Base-by-base conservation (phyloP, 2,113 vertebrate genomes). In the Hiodon alosoides region DNA sequence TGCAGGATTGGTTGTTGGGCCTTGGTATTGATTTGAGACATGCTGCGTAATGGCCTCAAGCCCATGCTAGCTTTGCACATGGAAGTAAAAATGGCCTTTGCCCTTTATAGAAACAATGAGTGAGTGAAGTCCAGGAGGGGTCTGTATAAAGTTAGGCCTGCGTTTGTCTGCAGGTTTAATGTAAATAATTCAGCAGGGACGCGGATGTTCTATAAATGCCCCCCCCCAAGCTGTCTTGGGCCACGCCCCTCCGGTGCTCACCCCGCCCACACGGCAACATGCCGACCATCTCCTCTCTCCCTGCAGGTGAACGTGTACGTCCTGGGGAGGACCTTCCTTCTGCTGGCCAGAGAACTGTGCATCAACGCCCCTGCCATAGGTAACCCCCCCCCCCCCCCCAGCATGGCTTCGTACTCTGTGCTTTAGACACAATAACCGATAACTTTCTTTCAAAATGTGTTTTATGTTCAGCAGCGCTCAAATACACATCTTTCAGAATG, bases 361-460 rank as follows among this genome's bases (percentile, higher is more conserved):
- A 98, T 98, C 92, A 98, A 96, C 17, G 94, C 96, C 65, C 94
- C 96, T 9, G 95, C 96, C 17, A 98, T 98, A 93, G 97, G 97
- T 99, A 96, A 74, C 68, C 5, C n/a, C n/a, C n/a, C n/a, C n/a
- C n/a, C n/a, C n/a, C n/a, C n/a, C n/a, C 31, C 31, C 31, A 31
- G 31, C 31, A 31, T 31, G 31, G 31, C 31, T 31, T 31, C 31
- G 1, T 31, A 31, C 31, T 31, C n/a, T n/a, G n/a, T n/a, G n/a
- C n/a, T n/a, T n/a, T n/a, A n/a, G n/a, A n/a, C n/a, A n/a, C 31
- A 31, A 31, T 31, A 31, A 31, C 31, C 31, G 31, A 31, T 31
- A 31, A 31, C 31, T 31, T 31, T 31, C 31, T 31, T 31, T 31
- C 31, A 31, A 31, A 31, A 31, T 31, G 31, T 0, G 31, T 31